These are phyloP conservation scores for Megaceryle maxima DNA, from an alignment of 2,113 vertebrate genomes.

Conservation along the genomic window DNA sequence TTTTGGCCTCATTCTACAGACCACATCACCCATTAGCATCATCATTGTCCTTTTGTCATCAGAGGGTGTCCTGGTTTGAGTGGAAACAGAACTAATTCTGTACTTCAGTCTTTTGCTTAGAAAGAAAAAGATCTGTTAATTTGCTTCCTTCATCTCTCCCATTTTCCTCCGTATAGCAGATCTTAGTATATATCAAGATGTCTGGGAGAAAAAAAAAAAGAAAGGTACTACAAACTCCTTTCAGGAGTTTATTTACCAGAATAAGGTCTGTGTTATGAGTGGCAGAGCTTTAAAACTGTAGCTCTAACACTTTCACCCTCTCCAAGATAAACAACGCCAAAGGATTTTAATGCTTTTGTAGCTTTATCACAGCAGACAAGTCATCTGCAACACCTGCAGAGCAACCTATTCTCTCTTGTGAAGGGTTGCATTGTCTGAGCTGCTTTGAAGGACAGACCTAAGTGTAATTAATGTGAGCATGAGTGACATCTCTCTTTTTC, in stretches of 20 bases:
- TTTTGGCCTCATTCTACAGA: accelerated
- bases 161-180: not conserved
- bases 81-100: not conserved
- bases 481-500: not conserved
- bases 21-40: not conserved
- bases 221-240: not conserved
- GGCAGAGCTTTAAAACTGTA: not conserved
- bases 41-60: not conserved
- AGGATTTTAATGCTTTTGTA: not conserved
- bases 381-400: not conserved
- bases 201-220: not conserved
- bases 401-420: not conserved
- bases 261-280: not conserved
- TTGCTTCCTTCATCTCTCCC: not conserved
- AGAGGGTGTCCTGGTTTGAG: too few species aligned
- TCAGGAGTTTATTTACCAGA: not conserved
- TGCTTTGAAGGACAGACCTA: not conserved
- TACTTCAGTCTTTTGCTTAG: not conserved
- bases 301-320: not conserved
- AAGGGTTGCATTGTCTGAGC: not conserved
- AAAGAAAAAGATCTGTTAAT: not conserved
- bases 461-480: not conserved
- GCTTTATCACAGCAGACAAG: not conserved
- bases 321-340: not conserved
- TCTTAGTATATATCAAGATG: not conserved